Evolutionary conservation across 2,113 vertebrate species (phyloP).

Genomic region (Sitta europaea): DNA sequence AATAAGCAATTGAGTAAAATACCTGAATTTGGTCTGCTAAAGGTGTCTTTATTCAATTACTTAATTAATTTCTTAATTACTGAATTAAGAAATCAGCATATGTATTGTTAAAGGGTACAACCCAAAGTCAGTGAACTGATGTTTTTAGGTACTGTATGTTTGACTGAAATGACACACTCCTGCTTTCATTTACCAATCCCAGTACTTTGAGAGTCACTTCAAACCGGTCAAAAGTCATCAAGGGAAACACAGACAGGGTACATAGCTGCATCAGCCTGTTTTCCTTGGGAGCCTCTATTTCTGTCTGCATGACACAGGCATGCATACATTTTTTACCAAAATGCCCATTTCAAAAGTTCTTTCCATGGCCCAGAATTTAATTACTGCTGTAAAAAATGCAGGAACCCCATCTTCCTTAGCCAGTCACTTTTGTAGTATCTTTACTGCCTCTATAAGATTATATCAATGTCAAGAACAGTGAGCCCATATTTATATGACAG

Average conservation of each 20-base stretch:
- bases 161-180: background rate
- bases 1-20: background rate
- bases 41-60: background rate
- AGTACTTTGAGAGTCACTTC: background rate
- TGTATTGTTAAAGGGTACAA: background rate
- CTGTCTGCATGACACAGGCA: background rate
- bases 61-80: background rate
- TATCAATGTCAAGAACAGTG: background rate
- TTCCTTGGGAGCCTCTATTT: background rate
- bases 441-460: background rate
- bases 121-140: background rate
- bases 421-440: background rate
- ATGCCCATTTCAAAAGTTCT: background rate
- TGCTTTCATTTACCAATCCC: background rate
- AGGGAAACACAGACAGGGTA: background rate
- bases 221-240: background rate
- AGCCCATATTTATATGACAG: background rate
- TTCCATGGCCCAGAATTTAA: background rate
- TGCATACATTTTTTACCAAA: background rate
- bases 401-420: background rate
- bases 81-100: background rate
- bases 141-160: background rate
- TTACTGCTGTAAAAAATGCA: background rate
- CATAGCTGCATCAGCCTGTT: background rate
- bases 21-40: background rate